Conservation (phyloP, 2,888 invertebrate genomes). For the Lasius fuliginosus region DNA sequence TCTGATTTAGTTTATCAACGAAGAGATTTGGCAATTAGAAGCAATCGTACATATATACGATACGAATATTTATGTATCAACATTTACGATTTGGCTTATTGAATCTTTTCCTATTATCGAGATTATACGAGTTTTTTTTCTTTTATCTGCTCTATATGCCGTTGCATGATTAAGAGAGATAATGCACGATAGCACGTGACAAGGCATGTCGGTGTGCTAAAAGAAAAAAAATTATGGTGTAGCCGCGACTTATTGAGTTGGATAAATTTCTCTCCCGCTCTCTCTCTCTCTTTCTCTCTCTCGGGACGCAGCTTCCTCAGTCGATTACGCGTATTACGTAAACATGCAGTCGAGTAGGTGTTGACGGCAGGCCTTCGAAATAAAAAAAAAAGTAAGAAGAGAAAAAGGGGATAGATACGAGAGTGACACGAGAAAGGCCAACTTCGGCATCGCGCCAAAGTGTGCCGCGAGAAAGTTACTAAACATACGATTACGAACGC, state of each 20-base stretch:
- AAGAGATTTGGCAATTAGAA: background rate
- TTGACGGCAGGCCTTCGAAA: constrained; percentile 33
- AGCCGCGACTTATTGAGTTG: constrained; percentile 52
- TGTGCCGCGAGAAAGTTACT: constrained; percentile 70
- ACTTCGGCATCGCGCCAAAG: constrained; percentile 33
- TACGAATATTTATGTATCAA: background rate
- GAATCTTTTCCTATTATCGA: background rate
- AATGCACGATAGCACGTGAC: background rate
- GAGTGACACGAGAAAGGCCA: constrained; percentile 32
- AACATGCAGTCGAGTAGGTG: constrained; percentile 22
- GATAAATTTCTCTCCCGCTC: constrained; percentile 58
- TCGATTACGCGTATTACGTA: constrained; percentile 63
- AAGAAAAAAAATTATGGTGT: constrained; percentile 8
- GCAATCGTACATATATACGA: background rate
- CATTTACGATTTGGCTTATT: background rate
- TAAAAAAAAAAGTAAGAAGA: constrained; percentile 8
- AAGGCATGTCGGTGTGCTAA: background rate
- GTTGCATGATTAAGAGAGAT: constrained; percentile 9
- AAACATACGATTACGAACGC: constrained; percentile 66
- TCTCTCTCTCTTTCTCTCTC: constrained; percentile 24
- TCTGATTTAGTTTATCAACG: background rate
- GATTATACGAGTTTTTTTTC: background rate
- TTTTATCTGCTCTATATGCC: background rate
- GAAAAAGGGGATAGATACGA: constrained; percentile 18
- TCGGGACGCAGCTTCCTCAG: constrained; percentile 46